These are phyloP conservation scores for Hypena proboscidalis DNA, from an alignment of 2,888 invertebrate genomes.

Conservation along the genomic window DNA sequence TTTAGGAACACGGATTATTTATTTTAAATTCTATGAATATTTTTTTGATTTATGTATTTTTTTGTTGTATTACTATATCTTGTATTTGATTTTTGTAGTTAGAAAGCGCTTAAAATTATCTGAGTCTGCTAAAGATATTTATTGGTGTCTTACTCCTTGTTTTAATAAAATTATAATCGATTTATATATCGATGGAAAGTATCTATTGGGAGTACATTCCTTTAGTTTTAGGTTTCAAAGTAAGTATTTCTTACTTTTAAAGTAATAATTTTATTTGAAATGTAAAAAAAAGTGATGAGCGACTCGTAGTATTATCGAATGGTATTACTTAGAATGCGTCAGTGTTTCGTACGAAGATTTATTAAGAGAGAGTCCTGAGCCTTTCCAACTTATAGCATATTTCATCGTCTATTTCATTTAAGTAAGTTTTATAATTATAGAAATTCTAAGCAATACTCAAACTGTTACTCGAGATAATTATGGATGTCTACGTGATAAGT, in stretches of 20 bases:
- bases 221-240: conserved; percentile 27
- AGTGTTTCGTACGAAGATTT: conserved; percentile 23
- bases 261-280: conserved; percentile 22
- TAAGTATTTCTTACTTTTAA: conserved; percentile 19
- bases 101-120: conserved; percentile 22
- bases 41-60: conserved; percentile 13
- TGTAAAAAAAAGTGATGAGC: conserved; percentile 16
- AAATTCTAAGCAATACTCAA: conserved; percentile 73
- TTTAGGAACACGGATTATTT: conserved; percentile 45
- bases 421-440: conserved; percentile 58
- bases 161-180: conserved; percentile 7
- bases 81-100: conserved; percentile 3
- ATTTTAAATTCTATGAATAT: conserved; percentile 9
- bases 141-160: no score
- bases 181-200: background rate
- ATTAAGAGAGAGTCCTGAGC: conserved; percentile 56
- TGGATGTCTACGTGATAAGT: conserved; percentile 33
- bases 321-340: conserved; percentile 13
- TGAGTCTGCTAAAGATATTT: conserved; percentile 4
- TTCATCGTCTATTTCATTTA: conserved; percentile 42
- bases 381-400: conserved; percentile 52
- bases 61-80: conserved; percentile 12
- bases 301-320: conserved; percentile 17
- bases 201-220: conserved; percentile 29
- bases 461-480: conserved; percentile 31